Conservation (phyloP, 2,888 invertebrate genomes). For the Rugalucina vietnamica region DNA sequence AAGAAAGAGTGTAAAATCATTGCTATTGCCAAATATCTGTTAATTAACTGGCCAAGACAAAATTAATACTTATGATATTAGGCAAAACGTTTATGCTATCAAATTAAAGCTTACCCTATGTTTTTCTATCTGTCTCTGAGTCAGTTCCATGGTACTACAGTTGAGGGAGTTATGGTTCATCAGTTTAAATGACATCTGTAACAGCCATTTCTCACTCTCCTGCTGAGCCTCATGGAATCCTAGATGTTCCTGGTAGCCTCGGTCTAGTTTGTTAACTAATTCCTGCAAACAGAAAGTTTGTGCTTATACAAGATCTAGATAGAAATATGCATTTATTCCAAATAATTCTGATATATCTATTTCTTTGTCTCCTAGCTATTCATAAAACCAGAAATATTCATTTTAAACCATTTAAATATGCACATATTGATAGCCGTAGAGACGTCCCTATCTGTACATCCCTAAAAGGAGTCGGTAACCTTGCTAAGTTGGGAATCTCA, state of each 20-base stretch:
- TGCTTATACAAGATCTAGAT: no score
- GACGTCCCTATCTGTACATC: no score
- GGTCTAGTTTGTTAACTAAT: constrained; percentile 87
- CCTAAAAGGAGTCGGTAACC: no score
- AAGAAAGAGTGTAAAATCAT: neutral
- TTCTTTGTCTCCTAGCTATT: no score
- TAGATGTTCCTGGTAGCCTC: constrained; percentile 88
- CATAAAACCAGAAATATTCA: no score
- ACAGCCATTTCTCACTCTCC: constrained; percentile 97
- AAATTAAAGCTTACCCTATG: constrained; percentile 87
- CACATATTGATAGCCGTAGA: no score
- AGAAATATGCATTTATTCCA: no score
- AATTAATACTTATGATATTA: neutral
- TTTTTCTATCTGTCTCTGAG: constrained; percentile 94
- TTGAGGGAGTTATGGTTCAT: constrained; percentile 98
- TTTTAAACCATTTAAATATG: no score
- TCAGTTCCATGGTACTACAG: constrained; percentile 95
- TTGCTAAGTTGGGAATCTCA: no score
- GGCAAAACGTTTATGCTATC: neutral
- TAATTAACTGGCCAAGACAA: neutral
- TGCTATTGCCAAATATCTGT: neutral
- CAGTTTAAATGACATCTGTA: constrained; percentile 96
- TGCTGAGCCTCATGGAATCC: constrained; percentile 95
- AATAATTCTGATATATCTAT: no score
- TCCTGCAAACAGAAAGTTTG: constrained; percentile 69